Evolutionary conservation across 2,888 invertebrate species (phyloP), one percentile per base, ranked within the genome.

Genomic region (Mesodorylaimus sp.): DNA sequence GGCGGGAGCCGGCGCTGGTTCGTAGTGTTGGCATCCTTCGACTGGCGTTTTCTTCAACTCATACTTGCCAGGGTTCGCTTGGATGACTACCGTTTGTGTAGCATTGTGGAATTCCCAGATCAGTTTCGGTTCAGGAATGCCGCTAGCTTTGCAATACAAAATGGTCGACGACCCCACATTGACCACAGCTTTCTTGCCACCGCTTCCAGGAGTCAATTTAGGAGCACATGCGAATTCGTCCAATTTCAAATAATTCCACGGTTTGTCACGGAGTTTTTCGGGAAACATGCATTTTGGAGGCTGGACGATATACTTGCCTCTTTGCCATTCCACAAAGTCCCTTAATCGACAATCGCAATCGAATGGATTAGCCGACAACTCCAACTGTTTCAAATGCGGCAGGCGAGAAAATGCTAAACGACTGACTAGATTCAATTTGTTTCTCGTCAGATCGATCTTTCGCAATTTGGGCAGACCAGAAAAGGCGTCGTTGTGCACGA

Each of bases 361-460:
- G 82, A 82, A 84, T 49, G 80, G 73, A 65, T 89, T 88, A 66
- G 82, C 78, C 2, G 85, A 83, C 57, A 88, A 71, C 68, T 87
- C 84, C 48, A 88, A 74, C 50, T 87, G 72, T 21, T 88, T 85
- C 63, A 89, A 75, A 52, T 87, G 79, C 62, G 21, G 26, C 49
- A 50, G 19, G 5, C 27, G 21, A n/a, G 13, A 3, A n/a, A 50
- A 42, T 5, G 49, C 28, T 21, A 23, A 19, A 13, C 21, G 24
- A 23, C 38, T 21, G 16, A 50, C 3, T 23, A 27, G 39, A n/a
- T 41, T 23, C 5, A 51, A 25, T 2, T 39, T 27, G 44, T 51
- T 51, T 21, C 19, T 21, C 10, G 26, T 23, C 45, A 51, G 26
- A 28, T 52, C 16, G 16, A 51, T 29, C 19, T n/a, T 3, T 10